Base-by-base conservation (phyloP, 2,797 vertebrate species). In the Lophura swinhoii region DNA sequence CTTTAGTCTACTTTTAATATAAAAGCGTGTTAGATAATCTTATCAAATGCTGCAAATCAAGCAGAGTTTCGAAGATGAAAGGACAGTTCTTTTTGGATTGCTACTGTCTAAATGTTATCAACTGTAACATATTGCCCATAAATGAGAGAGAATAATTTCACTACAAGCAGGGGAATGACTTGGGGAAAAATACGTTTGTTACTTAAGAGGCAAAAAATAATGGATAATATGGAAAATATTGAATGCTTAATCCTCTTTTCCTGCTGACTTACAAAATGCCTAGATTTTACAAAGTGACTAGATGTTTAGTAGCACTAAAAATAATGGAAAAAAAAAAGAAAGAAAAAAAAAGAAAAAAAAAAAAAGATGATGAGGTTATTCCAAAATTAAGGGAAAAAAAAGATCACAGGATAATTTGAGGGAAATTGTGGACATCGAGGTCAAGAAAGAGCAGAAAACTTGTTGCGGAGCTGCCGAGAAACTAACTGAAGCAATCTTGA, bases 71-170 rank as follows among this genome's bases (percentile, higher is more conserved):
- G 0, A 84, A 90, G 74, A 92, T 68, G 17, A 93, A 96, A 95
- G 63, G 29, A 9, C 24, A 81, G 44, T 28, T 78, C 66, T 77
- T 91, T 26, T 43, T 1, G 1, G 11, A 13, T 43, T 55, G 49
- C 29, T 81, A 83, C 94, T 92, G 63, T 84, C 51, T 84, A 69
- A 77, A 10, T 67, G 14, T 91, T 88, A 46, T 87, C 49, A 62
- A 39, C 69, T 77, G 3, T 59, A 51, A 88, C 59, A 62, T 72
- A 59, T 67, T 67, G 46, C 31, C 43, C 16, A 26, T 29, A 55
- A 93, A 92, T 81, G 73, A 88, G 93, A 92, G 79, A 88, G 76
- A 95, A 78, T 91, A 63, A 84, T 82, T 95, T 82, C 41, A 48
- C 35, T 70, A 33, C 35, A 91, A 63, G 37, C n/a, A 64, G 56